These are phyloP conservation scores for Leucoptera coffeella DNA, from an alignment of 2,888 invertebrate species.

Conservation along the genomic window DNA sequence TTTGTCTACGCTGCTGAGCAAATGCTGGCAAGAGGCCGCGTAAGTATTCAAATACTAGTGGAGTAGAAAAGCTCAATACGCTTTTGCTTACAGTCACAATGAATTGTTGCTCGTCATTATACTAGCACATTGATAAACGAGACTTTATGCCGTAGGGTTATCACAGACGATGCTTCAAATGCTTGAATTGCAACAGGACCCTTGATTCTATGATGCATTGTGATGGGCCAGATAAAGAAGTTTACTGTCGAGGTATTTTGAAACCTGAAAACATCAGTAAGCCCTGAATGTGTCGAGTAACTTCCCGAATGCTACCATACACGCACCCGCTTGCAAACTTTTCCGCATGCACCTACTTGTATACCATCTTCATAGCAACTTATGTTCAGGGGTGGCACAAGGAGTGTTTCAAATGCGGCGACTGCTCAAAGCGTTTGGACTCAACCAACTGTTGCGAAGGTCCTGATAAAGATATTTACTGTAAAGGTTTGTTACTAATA, in stretches of 20 bases:
- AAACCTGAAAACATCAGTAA: background rate
- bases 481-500: slow-evolving; percentile 87
- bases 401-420: slow-evolving; percentile 90
- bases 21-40: slow-evolving; percentile 85
- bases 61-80: background rate
- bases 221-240: slow-evolving; percentile 87
- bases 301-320: background rate
- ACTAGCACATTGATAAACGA: background rate
- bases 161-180: slow-evolving; percentile 88
- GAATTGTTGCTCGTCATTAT: background rate
- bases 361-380: no score
- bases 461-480: slow-evolving; percentile 93
- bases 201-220: slow-evolving; percentile 86
- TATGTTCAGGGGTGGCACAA: slow-evolving; percentile 80
- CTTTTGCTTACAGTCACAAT: background rate
- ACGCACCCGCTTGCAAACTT: no score
- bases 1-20: slow-evolving; percentile 88
- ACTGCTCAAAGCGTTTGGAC: slow-evolving; percentile 82
- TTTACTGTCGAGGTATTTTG: slow-evolving; percentile 83
- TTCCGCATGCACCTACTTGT: no score
- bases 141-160: slow-evolving; percentile 59
- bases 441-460: slow-evolving; percentile 90
- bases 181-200: slow-evolving; percentile 76
- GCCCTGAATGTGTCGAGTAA: background rate
- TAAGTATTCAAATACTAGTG: slow-evolving; percentile 36